Evolutionary conservation across 2,888 invertebrate genomes (phyloP).

Genomic region (Synergus laeviventris): DNA sequence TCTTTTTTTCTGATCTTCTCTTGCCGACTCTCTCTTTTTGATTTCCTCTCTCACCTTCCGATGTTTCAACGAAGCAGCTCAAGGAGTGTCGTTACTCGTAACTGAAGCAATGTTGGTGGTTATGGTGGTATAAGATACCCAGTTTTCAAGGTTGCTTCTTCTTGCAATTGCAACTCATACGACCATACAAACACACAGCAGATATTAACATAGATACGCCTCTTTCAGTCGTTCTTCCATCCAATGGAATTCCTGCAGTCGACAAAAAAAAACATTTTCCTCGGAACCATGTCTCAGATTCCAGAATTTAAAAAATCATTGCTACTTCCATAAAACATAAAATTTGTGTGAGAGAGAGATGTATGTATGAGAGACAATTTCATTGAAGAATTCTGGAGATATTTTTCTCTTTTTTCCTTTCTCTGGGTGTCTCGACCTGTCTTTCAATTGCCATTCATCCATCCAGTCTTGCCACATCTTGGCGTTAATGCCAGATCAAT

Average conservation of each 20-base stretch:
- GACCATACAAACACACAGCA: slow-evolving; percentile 44
- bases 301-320: no score
- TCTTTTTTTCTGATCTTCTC: slow-evolving; percentile 46
- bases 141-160: slow-evolving; percentile 68
- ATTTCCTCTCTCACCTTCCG: neutral
- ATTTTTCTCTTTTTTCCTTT: slow-evolving; percentile 43
- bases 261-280: no score
- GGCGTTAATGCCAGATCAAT: slow-evolving; percentile 51
- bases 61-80: slow-evolving; percentile 41
- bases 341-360: no score
- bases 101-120: slow-evolving; percentile 48
- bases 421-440: slow-evolving; percentile 46
- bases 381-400: neutral
- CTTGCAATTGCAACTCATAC: slow-evolving; percentile 60
- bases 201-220: slow-evolving; percentile 48
- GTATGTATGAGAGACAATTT: neutral
- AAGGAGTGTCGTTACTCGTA: slow-evolving; percentile 56
- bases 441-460: slow-evolving; percentile 52
- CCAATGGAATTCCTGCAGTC: no score
- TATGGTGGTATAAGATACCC: slow-evolving; percentile 58
- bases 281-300: no score
- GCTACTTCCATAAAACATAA: no score
- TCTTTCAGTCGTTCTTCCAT: no score
- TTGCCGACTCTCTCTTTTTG: slow-evolving; percentile 35
- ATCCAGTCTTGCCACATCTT: slow-evolving; percentile 47